Evolutionary conservation across 2,797 vertebrate genomes (phyloP).

Genomic region (Xyrichtys novacula): DNA sequence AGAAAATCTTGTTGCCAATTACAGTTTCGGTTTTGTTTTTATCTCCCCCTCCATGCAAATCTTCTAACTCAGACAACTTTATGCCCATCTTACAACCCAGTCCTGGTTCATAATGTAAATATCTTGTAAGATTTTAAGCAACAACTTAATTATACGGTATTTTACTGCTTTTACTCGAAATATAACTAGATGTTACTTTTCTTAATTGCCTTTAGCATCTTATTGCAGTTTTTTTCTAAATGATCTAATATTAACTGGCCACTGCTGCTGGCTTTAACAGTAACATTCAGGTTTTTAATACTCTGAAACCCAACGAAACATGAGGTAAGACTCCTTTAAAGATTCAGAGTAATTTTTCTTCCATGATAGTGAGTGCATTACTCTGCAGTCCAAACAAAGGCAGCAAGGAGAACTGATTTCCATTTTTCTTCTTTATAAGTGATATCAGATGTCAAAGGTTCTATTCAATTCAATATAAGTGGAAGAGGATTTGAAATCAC

Average conservation of each 20-base stretch:
- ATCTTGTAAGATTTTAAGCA: too few relatives aligned
- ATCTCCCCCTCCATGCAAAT: too few relatives aligned
- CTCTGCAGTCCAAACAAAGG: not conserved
- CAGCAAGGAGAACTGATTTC: not conserved
- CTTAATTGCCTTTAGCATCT: not conserved
- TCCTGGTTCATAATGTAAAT: too few relatives aligned
- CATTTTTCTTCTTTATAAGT: not conserved
- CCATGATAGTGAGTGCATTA: not conserved
- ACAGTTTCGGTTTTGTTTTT: too few relatives aligned
- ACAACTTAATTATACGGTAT: too few relatives aligned
- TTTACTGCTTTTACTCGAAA: too few relatives aligned
- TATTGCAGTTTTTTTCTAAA: not conserved
- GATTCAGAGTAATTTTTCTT: not conserved
- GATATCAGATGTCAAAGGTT: not conserved
- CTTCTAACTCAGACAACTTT: too few relatives aligned
- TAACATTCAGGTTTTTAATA: not conserved
- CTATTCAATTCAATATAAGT: not conserved
- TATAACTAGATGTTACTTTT: not conserved
- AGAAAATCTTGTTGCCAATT: not conserved
- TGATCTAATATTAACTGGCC: not conserved
- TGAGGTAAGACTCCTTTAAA: not conserved
- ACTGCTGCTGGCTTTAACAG: not conserved
- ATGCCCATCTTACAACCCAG: too few relatives aligned
- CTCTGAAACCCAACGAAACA: not conserved
- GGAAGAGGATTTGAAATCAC: too few relatives aligned